phyloP scores from a whole-genome alignment of 2,113 vertebrate species.

The Alligator mississippiensis region DNA sequence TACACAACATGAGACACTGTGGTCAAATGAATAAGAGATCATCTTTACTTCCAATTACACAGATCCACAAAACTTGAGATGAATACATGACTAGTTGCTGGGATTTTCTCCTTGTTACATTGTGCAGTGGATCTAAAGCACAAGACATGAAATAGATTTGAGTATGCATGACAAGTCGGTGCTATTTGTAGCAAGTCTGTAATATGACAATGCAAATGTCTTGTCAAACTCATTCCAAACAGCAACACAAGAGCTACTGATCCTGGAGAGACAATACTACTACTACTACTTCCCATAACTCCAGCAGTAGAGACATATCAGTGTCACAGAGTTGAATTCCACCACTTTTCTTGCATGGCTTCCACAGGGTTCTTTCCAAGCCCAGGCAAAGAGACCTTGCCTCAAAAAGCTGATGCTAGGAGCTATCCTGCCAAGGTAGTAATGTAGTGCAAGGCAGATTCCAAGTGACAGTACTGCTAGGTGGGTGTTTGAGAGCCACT shows the following conservation, averaged over 20 bases:
- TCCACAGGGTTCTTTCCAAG: not conserved
- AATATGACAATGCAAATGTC: not conserved
- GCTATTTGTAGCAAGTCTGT: not conserved
- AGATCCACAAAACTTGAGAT: no score
- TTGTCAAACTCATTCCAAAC: accelerated
- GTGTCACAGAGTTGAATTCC: not conserved
- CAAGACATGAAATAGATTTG: not conserved
- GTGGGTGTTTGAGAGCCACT: not conserved
- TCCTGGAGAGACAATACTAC: not conserved
- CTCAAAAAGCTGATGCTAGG: not conserved
- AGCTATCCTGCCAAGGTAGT: no score
- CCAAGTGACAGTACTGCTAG: not conserved
- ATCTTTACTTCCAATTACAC: no score
- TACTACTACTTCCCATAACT: accelerated
- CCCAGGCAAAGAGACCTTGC: not conserved
- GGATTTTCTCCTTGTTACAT: no score
- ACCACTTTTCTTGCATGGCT: not conserved
- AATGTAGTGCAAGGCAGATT: no score
- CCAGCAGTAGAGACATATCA: accelerated
- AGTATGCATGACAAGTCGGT: not conserved
- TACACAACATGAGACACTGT: no score
- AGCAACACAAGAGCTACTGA: accelerated
- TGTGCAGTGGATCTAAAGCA: no score
- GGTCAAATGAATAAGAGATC: no score
- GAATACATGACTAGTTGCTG: no score